Conservation (phyloP, 2,888 invertebrate genomes). For the Digitonthophagus gazella region DNA sequence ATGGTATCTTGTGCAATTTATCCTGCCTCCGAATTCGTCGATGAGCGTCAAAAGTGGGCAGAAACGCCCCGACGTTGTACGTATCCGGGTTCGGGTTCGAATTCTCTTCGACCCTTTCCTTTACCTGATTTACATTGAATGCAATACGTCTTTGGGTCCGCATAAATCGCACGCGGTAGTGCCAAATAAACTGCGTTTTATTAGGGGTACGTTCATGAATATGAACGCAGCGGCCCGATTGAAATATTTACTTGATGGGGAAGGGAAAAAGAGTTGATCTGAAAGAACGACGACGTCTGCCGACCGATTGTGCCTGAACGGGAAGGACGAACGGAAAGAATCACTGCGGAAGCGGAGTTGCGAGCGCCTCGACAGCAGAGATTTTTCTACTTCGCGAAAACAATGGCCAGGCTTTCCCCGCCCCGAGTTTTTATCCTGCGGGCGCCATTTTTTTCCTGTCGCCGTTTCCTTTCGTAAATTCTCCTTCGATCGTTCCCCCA, state of each 20-base stretch:
- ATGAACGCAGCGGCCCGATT: slow-evolving; percentile 38
- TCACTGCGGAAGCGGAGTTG: not conserved
- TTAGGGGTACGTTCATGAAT: slow-evolving; percentile 44
- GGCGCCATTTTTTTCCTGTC: slow-evolving; percentile 6
- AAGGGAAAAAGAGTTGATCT: slow-evolving; percentile 1
- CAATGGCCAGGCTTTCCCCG: slow-evolving; percentile 4
- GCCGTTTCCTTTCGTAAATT: not conserved
- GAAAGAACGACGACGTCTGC: slow-evolving; percentile 6
- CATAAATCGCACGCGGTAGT: slow-evolving; percentile 43
- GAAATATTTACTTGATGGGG: slow-evolving; percentile 14
- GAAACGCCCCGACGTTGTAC: too few relatives aligned
- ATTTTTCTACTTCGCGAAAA: slow-evolving; percentile 16
- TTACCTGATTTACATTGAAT: slow-evolving; percentile 49
- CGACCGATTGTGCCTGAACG: slow-evolving; percentile 8
- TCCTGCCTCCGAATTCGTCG: not conserved
- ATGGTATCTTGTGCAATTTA: not conserved
- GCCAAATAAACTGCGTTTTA: slow-evolving; percentile 45
- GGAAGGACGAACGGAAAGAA: slow-evolving; percentile 6
- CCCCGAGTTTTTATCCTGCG: slow-evolving; percentile 7
- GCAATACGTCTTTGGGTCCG: slow-evolving; percentile 48
- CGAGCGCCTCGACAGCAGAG: slow-evolving; percentile 7
- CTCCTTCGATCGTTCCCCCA: not conserved
- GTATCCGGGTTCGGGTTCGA: not conserved
- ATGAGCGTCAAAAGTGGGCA: not conserved
- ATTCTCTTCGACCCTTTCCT: not conserved